A percentile compares a stretch with the other conserved stretches of the same genome.
Evolutionary conservation across 1,140 invertebrate species (phyloP).

Genomic region (Saccostrea cuccullata): DNA sequence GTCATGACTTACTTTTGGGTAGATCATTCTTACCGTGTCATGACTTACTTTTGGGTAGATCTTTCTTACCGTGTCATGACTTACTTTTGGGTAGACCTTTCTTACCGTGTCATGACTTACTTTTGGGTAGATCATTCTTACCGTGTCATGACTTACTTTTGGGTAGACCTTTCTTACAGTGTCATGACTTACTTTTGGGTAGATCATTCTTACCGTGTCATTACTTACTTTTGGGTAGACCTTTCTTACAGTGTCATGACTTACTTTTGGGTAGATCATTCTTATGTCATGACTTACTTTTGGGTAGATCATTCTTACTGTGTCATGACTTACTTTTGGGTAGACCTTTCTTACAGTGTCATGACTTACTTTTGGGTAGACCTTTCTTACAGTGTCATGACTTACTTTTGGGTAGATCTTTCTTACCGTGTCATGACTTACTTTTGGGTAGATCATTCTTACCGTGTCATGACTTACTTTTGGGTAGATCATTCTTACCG

Average conservation of each 20-base stretch:
- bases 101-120: no score
- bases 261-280: neutral
- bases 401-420: neutral
- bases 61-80: neutral
- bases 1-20: neutral
- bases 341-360: no score
- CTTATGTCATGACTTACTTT: neutral
- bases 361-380: no score
- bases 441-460: neutral
- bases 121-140: no score
- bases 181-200: neutral
- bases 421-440: neutral
- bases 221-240: neutral
- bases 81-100: constrained; percentile 84
- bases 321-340: no score
- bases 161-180: neutral
- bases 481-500: no score
- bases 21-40: neutral
- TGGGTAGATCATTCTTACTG: neutral
- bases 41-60: neutral
- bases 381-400: no score
- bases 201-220: neutral
- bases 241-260: neutral
- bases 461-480: no score
- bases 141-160: no score